Evolutionary conservation across 2,797 vertebrate genomes (phyloP).

Genomic region (Erithacus rubecula): DNA sequence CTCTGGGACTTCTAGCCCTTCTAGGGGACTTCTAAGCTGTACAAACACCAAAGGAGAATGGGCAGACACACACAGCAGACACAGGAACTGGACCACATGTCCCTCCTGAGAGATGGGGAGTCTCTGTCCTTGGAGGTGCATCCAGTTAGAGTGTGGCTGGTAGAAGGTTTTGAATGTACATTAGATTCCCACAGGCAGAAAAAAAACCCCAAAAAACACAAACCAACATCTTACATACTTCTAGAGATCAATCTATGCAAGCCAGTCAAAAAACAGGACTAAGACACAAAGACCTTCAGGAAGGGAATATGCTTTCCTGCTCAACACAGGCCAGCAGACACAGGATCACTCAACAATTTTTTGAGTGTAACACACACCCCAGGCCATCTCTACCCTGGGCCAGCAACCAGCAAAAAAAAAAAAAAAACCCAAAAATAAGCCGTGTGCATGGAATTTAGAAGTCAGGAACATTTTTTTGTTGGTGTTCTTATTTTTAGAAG

Average conservation of each 20-base stretch:
- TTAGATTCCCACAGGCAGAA: background rate
- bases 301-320: background rate
- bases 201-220: background rate
- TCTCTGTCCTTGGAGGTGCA: background rate
- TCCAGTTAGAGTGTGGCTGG: background rate
- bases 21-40: no score
- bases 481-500: background rate
- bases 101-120: background rate
- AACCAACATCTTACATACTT: background rate
- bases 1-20: background rate
- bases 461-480: background rate
- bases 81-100: background rate
- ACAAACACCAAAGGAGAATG: background rate
- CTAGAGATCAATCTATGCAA: background rate
- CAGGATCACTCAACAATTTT: background rate
- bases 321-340: background rate
- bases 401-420: background rate
- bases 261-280: background rate
- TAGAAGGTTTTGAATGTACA: background rate
- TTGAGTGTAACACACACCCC: accelerated
- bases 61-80: background rate
- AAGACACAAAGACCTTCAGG: background rate
- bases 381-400: background rate
- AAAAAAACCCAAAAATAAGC: background rate
- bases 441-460: background rate